These are phyloP conservation scores for Bombus waltoni DNA, from an alignment of 1,140 invertebrate species.

Conservation along the genomic window DNA sequence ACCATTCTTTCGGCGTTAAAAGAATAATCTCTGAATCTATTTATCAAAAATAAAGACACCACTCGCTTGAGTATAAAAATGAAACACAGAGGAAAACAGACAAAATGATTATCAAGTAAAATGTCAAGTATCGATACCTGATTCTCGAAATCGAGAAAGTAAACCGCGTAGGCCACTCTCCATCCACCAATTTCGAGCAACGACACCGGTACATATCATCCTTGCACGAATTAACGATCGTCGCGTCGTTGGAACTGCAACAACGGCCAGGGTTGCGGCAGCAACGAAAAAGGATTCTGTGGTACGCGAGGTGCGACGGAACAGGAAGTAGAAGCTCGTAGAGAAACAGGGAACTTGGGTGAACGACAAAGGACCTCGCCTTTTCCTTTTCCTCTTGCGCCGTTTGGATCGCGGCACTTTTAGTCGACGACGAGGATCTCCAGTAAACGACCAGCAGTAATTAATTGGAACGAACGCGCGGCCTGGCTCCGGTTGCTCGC, in stretches of 20 bases:
- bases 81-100: not conserved
- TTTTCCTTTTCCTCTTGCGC: not conserved
- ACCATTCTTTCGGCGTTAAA: not conserved
- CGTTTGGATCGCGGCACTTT: conserved; percentile 42
- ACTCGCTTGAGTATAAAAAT: not conserved
- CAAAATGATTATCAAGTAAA: not conserved
- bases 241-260: not conserved
- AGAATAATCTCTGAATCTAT: not conserved
- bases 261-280: not conserved
- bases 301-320: not conserved
- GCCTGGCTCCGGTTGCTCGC: not conserved
- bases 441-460: conserved; percentile 44
- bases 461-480: conserved; percentile 52
- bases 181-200: too few relatives aligned
- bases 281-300: not conserved
- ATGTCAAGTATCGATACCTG: not conserved
- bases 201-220: not conserved
- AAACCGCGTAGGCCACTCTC: not conserved
- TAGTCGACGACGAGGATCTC: not conserved
- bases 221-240: conserved; percentile 9
- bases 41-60: not conserved
- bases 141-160: conserved; percentile 29
- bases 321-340: not conserved
- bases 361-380: not conserved
- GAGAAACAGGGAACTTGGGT: not conserved